Conservation (phyloP, 2,113 vertebrate genomes). For the Ploceus nigricollis region DNA sequence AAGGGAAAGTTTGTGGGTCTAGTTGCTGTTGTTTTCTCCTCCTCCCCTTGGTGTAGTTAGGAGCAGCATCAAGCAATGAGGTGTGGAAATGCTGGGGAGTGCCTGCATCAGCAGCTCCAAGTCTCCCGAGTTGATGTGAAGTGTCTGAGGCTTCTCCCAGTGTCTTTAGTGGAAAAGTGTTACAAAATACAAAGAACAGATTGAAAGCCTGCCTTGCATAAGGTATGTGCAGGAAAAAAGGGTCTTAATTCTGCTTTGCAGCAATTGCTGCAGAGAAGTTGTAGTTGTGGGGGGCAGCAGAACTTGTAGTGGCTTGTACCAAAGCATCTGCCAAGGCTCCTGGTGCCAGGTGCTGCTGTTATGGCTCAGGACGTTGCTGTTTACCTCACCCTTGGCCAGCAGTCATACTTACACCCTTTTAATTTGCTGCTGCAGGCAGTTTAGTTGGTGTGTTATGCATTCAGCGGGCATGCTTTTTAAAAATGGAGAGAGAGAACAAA, state of each 20-base stretch:
- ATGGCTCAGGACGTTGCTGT: background rate
- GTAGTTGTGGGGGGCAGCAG: background rate
- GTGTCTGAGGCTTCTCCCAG: background rate
- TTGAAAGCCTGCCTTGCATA: background rate
- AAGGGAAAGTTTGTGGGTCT: background rate
- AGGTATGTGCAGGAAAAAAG: background rate
- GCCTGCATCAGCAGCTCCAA: background rate
- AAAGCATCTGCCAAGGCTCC: background rate
- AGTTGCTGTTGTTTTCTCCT: background rate
- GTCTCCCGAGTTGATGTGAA: background rate
- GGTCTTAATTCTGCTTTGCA: background rate
- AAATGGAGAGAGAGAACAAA: background rate
- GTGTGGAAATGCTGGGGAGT: background rate
- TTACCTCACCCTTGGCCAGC: background rate
- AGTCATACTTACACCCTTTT: background rate
- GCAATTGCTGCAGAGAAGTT: background rate
- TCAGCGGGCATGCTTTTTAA: background rate
- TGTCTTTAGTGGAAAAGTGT: background rate
- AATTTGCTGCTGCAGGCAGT: background rate
- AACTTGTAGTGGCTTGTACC: background rate
- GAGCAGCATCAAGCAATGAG: background rate
- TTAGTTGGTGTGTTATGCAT: background rate
- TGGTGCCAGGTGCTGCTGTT: background rate
- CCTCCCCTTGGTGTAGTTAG: background rate
- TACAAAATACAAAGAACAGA: background rate